Evolutionary conservation across 1,140 invertebrate genomes (phyloP).

Genomic region (Listronotus bonariensis): DNA sequence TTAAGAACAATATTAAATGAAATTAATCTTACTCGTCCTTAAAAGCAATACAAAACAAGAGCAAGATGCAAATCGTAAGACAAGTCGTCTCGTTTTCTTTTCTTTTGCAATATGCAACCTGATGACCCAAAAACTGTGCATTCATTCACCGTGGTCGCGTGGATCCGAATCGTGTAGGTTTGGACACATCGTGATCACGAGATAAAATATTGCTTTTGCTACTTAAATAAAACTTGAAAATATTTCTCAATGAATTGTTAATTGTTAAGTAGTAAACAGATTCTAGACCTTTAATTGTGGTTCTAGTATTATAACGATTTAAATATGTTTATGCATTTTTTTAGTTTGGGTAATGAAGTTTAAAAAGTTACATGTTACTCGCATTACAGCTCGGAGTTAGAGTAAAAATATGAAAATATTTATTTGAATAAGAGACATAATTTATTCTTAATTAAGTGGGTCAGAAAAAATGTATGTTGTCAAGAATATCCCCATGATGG

Average conservation of each 20-base stretch:
- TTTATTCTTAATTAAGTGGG: too few relatives aligned
- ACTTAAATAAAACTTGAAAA: conserved; percentile 7
- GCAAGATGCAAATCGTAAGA: not conserved
- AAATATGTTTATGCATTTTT: too few relatives aligned
- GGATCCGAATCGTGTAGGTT: conserved; percentile 22
- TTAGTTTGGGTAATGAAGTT: too few relatives aligned
- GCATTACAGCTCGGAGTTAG: too few relatives aligned
- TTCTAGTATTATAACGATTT: too few relatives aligned
- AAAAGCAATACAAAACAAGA: not conserved
- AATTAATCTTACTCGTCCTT: not conserved
- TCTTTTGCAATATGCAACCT: conserved; percentile 3
- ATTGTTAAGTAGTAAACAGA: too few relatives aligned
- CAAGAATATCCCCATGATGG: too few relatives aligned
- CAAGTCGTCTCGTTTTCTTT: conserved; percentile 9
- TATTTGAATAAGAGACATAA: too few relatives aligned
- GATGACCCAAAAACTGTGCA: conserved; percentile 24
- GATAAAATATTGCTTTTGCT: conserved; percentile 23
- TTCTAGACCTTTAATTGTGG: too few relatives aligned
- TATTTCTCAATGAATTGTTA: conserved; percentile 14
- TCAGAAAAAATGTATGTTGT: too few relatives aligned
- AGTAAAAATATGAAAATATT: too few relatives aligned
- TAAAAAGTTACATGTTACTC: too few relatives aligned
- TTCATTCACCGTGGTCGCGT: conserved; percentile 26
- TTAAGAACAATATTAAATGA: not conserved
- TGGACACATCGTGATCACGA: conserved; percentile 18